Base-by-base conservation (phyloP, 2,797 vertebrate genomes). In the Vultur gryphus region DNA sequence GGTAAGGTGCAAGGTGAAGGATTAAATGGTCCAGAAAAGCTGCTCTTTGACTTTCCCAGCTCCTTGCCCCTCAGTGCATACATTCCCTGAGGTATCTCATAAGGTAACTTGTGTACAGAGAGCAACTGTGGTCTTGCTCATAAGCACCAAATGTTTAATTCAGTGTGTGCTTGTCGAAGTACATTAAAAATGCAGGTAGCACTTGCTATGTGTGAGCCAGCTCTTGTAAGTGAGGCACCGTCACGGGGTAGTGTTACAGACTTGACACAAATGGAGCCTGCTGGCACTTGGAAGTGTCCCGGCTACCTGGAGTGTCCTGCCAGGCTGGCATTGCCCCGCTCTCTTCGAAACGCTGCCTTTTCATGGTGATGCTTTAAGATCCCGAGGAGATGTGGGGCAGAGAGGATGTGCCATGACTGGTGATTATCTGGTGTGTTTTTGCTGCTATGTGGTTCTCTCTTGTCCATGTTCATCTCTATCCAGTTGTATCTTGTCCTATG, bases 121-220 rank as follows among this genome's bases (percentile, higher is more conserved):
- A 75, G 46, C 67, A 62, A 7, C 73, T 52, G 46, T 33, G 66
- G 49, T 75, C 48, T 43, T 23, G 21, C 69, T 92, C 39, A 9
- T 44, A 19, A 75, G 80, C 73, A 37, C 43, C n/a, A 51, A 55
- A 90, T 87, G 83, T 96, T 96, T 86, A 85, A 94, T 96, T 97
- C 90, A 88, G 90, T 19, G 55, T 65, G n/a, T 26, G 62, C 51
- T 83, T 76, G 84, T 94, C 95, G 91, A 13, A 70, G 80, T 12
- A 5, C 80, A 64, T 97, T 91, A 95, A 95, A 96, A 91, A 96
- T 91, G 87, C 92, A 97, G 94, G 62, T 90, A 84, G 93, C 78
- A 46, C 59, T 87, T 59, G 89, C 92, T 75, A 9, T 39, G 59
- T 90, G 89, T 8, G 83, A 57, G 73, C 78, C 70, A 66, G 73